Evolutionary conservation across 2,113 vertebrate species (phyloP).

Genomic region (Anoplopoma fimbria): DNA sequence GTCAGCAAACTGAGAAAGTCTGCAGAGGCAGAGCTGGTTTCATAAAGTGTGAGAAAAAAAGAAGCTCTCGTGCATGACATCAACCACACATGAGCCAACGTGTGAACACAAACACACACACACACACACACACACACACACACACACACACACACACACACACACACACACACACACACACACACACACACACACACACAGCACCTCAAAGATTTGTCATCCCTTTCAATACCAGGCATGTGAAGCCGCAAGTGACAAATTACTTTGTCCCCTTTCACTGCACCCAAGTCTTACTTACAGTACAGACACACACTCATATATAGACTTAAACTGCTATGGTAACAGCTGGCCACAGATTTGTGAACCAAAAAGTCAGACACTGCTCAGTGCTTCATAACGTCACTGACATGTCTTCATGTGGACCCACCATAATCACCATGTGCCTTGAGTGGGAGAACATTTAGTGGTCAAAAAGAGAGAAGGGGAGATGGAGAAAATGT

Average conservation of each 20-base stretch:
- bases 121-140: no score
- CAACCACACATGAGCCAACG: conserved; percentile 51
- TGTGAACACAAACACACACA: conserved; percentile 41
- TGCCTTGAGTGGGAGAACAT: conserved; percentile 63
- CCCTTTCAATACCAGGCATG: conserved; percentile 73
- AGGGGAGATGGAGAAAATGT: conserved; percentile 25
- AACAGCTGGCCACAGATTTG: conserved; percentile 68
- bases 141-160: no score
- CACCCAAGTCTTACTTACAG: conserved; percentile 30
- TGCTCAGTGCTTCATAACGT: conserved; percentile 69
- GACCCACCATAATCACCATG: conserved; percentile 73
- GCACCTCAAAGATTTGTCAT: conserved; percentile 72
- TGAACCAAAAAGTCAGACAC: conserved; percentile 63
- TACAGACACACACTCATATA: conserved; percentile 3
- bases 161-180: no score
- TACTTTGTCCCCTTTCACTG: conserved; percentile 57
- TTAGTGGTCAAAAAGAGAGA: conserved; percentile 64
- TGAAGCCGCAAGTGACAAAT: conserved; percentile 78
- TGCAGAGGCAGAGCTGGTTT: conserved; percentile 41
- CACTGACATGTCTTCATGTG: conserved; percentile 74
- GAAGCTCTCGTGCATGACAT: conserved; percentile 66
- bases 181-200: conserved; percentile 26
- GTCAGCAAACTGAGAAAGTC: conserved; percentile 70
- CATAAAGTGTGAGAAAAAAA: conserved; percentile 64
- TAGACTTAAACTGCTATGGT: conserved; percentile 58